Base-by-base conservation (phyloP, 2,113 vertebrate species). In the Oostethus manadensis region DNA sequence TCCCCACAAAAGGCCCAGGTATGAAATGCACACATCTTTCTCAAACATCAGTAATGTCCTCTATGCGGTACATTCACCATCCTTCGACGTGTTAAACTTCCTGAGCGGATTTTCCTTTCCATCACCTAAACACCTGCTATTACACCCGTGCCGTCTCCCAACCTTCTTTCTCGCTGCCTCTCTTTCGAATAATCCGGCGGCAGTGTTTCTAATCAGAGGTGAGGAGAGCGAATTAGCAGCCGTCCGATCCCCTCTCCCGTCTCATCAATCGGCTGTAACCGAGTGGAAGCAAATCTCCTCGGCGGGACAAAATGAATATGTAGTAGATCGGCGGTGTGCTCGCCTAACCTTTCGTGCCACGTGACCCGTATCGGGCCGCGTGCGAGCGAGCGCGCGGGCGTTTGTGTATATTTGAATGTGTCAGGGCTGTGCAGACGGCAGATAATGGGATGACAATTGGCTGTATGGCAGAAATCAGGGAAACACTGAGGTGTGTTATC, bases 231-330 rank as follows among this genome's bases (percentile, higher is more conserved):
- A 94, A 98, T 97, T 93, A 94, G 93, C 93, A 93, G 89, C 93
- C 83, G 95, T 97, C 97, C 87, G 89, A 93, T 96, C 94, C 93
- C 92, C 89, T 96, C 89, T 93, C 92, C 89, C 90, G 93, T 93
- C 92, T 98, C 97, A 99, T 99, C 97, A 99, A 98, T 99, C 97
- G 94, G 78, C 86, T 84, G 92, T 97, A 98, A 98, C 93, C 93
- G 94, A 96, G 94, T 93, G 88, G 93, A 84, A 87, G 92, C 91
- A 93, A 90, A 90, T 93, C 91, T 92, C 92, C 91, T 84, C 88
- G 89, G 13, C 38, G 9, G 40, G 90, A 93, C 93, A 93, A 96
- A 93, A 99, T 98, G 94, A 98, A 94, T 93, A 95, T 93, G 93
- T 92, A 93, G 91, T 93, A 94, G 94, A 94, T 95, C 92, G 95